A percentile compares a stretch with the other conserved stretches of the same genome.
phyloP scores from a whole-genome alignment of 2,888 invertebrate genomes.

The Lycophotia porphyrea region DNA sequence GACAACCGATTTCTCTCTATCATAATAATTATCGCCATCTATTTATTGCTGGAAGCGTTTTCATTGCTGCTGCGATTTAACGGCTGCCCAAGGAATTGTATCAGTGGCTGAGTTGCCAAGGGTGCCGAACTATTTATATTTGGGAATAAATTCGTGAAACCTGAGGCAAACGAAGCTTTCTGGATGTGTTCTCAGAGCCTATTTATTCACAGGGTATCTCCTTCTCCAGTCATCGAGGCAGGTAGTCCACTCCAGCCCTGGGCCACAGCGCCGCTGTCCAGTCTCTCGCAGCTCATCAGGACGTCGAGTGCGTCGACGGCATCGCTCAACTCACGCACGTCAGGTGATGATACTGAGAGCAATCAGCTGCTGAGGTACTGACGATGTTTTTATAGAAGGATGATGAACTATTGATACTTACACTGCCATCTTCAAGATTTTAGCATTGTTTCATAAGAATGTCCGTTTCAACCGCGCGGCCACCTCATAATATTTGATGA shows the following conservation, averaged over 20 bases:
- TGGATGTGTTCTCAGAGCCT: not conserved
- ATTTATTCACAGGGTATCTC: slow-evolving; percentile 79
- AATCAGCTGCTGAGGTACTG: slow-evolving; percentile 72
- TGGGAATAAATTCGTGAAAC: not conserved
- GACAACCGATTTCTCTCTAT: not conserved
- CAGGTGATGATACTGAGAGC: slow-evolving; percentile 71
- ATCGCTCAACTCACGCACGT: slow-evolving; percentile 77
- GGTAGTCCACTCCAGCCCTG: slow-evolving; percentile 85
- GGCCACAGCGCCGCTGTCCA: slow-evolving; percentile 85
- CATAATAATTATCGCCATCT: no score
- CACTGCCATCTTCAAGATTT: slow-evolving; percentile 52
- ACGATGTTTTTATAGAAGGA: slow-evolving; percentile 2
- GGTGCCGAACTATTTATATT: not conserved
- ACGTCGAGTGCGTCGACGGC: slow-evolving; percentile 81
- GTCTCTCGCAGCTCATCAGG: slow-evolving; percentile 82
- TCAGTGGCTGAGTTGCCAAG: not conserved
- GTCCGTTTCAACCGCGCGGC: no score
- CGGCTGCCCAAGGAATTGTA: not conserved
- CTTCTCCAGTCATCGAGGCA: slow-evolving; percentile 72
- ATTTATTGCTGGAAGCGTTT: not conserved
- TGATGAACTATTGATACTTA: slow-evolving; percentile 11
- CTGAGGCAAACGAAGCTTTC: not conserved
- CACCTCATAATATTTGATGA: no score
- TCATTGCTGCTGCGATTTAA: not conserved
- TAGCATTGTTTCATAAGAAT: slow-evolving; percentile 12